These are phyloP conservation scores for Spodoptera litura DNA, from an alignment of 1,140 invertebrate genomes.

Conservation along the genomic window DNA sequence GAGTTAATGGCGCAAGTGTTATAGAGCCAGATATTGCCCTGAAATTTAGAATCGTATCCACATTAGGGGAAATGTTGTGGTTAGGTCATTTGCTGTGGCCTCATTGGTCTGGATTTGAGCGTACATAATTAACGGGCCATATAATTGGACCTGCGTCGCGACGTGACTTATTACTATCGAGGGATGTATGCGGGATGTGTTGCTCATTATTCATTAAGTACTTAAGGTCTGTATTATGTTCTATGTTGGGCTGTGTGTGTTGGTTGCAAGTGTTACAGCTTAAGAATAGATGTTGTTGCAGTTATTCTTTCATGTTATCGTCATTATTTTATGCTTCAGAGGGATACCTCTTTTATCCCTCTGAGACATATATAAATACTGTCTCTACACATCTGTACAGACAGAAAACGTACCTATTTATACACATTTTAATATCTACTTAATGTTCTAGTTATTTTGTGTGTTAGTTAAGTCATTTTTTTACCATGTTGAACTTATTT, in stretches of 20 bases:
- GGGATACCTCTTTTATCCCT: too few relatives aligned
- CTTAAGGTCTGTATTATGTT: constrained; percentile 2
- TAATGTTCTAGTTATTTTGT: too few relatives aligned
- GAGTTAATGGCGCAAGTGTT: constrained; percentile 80
- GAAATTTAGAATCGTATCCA: constrained; percentile 67
- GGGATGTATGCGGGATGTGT: neutral
- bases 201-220: constrained; percentile 22
- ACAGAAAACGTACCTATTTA: too few relatives aligned
- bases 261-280: too few relatives aligned
- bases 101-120: constrained; percentile 25
- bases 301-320: too few relatives aligned
- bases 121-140: constrained; percentile 23
- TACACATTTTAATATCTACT: too few relatives aligned
- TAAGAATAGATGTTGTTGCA: too few relatives aligned
- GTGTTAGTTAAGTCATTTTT: too few relatives aligned
- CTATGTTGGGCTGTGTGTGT: neutral
- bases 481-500: neutral
- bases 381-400: too few relatives aligned
- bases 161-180: constrained; percentile 41
- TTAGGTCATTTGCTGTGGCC: constrained; percentile 30
- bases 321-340: too few relatives aligned
- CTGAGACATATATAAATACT: too few relatives aligned
- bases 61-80: constrained; percentile 34
- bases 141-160: constrained; percentile 22
- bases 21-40: constrained; percentile 78